Evolutionary conservation across 2,797 vertebrate genomes (phyloP).

Genomic region (Parauchenoglanis ngamensis): DNA sequence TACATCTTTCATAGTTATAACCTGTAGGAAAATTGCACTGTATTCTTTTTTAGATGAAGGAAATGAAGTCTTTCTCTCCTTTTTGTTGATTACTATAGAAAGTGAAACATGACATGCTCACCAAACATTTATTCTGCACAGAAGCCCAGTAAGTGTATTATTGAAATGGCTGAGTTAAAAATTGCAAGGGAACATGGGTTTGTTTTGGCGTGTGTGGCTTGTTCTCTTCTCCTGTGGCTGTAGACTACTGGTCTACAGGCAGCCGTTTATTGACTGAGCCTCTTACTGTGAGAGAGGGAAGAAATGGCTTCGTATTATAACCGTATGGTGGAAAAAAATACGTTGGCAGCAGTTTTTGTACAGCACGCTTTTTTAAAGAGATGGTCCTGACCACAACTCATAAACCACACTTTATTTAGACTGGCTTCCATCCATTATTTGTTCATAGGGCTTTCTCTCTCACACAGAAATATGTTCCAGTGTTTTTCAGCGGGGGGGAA

Average conservation of each 20-base stretch:
- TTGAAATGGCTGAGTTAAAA: constrained; percentile 74
- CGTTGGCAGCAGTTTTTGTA: constrained; percentile 85
- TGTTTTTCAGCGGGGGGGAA: constrained; percentile 67
- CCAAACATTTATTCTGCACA: constrained; percentile 66
- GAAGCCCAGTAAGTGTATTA: constrained; percentile 71
- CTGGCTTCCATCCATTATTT: constrained; percentile 93
- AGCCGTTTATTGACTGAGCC: constrained; percentile 86
- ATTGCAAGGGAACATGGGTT: constrained; percentile 73
- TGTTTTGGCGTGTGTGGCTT: constrained; percentile 76
- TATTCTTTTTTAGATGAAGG: constrained; percentile 14
- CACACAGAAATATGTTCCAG: constrained; percentile 91
- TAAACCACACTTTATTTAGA: constrained; percentile 96
- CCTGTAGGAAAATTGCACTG: neutral
- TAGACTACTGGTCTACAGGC: constrained; percentile 81
- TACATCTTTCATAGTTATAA: constrained; percentile 19
- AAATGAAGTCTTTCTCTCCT: constrained; percentile 31
- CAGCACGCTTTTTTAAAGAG: constrained; percentile 82
- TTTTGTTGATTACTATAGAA: constrained; percentile 67
- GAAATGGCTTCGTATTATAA: constrained; percentile 93
- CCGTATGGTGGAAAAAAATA: constrained; percentile 80
- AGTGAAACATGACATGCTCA: constrained; percentile 54
- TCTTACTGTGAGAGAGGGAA: constrained; percentile 79
- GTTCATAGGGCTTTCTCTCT: constrained; percentile 97
- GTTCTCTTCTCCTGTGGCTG: constrained; percentile 73
- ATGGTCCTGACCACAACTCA: constrained; percentile 95